Percentiles rank a stretch among this genome's conserved stretches.
Conservation (phyloP, 2,113 vertebrate species). For the Scatophagus argus region DNA sequence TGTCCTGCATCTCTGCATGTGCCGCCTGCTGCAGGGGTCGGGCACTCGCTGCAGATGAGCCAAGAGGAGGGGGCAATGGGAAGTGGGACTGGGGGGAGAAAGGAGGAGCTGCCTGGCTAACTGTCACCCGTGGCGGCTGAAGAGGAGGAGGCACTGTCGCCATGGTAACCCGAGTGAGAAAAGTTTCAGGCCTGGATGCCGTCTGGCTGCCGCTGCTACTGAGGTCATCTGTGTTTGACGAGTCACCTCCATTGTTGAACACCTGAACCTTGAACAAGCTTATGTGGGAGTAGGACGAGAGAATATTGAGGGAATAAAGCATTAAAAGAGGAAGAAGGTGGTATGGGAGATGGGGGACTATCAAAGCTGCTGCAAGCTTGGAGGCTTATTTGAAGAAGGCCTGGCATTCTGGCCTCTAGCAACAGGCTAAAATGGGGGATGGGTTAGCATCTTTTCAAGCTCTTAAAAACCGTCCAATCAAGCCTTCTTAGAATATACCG, state of each 20-base stretch:
- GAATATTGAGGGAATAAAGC: conserved; percentile 32
- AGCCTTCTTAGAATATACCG: neutral
- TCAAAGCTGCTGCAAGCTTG: neutral
- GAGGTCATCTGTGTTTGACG: conserved; percentile 64
- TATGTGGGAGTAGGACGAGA: conserved; percentile 50
- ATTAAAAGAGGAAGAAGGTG: neutral
- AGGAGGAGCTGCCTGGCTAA: conserved; percentile 72
- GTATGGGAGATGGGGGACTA: neutral
- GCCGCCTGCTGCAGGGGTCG: conserved; percentile 65
- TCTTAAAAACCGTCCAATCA: conserved; percentile 13
- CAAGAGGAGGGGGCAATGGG: conserved; percentile 67
- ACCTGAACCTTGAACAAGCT: conserved; percentile 87
- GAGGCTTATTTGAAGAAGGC: conserved; percentile 3
- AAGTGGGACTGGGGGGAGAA: conserved; percentile 55
- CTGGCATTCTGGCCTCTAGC: neutral
- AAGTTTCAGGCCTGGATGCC: conserved; percentile 72
- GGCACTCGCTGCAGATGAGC: conserved; percentile 68
- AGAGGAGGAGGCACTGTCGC: conserved; percentile 75
- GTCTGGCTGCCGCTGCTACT: conserved; percentile 65
- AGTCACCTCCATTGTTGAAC: conserved; percentile 56
- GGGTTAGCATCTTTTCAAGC: conserved; percentile 15
- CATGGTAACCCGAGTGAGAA: conserved; percentile 70
- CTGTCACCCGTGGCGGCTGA: conserved; percentile 63
- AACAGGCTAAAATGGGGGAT: conserved; percentile 17
- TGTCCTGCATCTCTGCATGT: conserved; percentile 70